Evolutionary conservation across 2,797 vertebrate species (phyloP).

Genomic region (Silurus aristotelis): DNA sequence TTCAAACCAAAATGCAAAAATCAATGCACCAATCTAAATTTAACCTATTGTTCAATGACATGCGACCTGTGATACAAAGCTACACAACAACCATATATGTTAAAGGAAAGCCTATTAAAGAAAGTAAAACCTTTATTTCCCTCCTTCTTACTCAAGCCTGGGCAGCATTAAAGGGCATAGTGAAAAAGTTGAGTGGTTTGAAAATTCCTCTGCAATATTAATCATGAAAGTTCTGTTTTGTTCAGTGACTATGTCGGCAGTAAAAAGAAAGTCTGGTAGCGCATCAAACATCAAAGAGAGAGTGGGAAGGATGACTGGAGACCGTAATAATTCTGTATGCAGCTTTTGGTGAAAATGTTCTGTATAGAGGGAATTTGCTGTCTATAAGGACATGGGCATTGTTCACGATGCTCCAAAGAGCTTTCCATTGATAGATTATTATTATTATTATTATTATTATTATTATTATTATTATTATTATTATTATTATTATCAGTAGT

Average conservation of each 20-base stretch:
- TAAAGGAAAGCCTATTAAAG: neutral
- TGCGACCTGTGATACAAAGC: neutral
- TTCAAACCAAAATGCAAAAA: neutral
- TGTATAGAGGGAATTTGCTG: neutral
- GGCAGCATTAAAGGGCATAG: neutral
- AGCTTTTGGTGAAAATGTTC: conserved; percentile 12
- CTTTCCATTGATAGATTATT: neutral
- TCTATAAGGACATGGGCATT: neutral
- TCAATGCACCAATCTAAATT: neutral
- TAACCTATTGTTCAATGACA: neutral
- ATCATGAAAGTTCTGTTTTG: neutral
- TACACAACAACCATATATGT: neutral
- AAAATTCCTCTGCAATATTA: conserved; percentile 6
- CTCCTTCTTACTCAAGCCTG: neutral
- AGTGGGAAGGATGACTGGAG: neutral
- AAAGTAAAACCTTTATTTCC: too few relatives aligned
- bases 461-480: neutral
- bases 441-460: too few relatives aligned
- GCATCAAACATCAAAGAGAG: conserved; percentile 9
- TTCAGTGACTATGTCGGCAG: neutral
- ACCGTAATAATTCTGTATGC: neutral
- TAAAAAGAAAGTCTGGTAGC: neutral
- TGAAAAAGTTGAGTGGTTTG: neutral
- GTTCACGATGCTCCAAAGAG: neutral
- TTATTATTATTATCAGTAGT: neutral